Conservation (phyloP, 2,113 vertebrate genomes). For the Seriola quinqueradiata region DNA sequence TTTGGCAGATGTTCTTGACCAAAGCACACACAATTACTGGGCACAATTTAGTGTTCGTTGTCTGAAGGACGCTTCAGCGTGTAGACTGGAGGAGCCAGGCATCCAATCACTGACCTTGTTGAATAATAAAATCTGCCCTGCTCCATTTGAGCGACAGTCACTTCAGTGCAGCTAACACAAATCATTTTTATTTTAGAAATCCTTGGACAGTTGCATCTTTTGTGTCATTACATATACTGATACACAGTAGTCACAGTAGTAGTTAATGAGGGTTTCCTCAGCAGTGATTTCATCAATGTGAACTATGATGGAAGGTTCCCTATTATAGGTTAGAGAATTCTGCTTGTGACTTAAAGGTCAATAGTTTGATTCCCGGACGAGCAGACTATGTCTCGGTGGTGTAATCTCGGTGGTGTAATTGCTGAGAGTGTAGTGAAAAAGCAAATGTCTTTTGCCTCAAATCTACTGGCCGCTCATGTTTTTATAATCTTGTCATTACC, state of each 20-base stretch:
- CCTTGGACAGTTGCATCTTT: background rate
- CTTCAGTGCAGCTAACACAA: background rate
- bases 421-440: background rate
- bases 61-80: background rate
- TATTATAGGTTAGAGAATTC: background rate
- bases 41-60: background rate
- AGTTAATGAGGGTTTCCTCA: background rate
- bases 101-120: background rate
- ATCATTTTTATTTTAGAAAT: background rate
- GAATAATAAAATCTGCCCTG: background rate
- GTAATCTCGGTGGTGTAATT: background rate
- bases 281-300: background rate
- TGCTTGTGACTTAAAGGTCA: background rate
- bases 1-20: background rate
- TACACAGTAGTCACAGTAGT: background rate
- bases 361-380: background rate
- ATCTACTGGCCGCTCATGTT: background rate
- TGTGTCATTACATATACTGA: background rate
- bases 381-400: background rate
- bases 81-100: background rate
- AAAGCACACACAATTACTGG: background rate
- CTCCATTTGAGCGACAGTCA: background rate
- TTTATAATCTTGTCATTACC: background rate
- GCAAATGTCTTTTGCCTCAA: background rate
- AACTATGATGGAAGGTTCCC: background rate